Base-by-base conservation (phyloP, 2,113 vertebrate species). In the Lepidothrix coronata region DNA sequence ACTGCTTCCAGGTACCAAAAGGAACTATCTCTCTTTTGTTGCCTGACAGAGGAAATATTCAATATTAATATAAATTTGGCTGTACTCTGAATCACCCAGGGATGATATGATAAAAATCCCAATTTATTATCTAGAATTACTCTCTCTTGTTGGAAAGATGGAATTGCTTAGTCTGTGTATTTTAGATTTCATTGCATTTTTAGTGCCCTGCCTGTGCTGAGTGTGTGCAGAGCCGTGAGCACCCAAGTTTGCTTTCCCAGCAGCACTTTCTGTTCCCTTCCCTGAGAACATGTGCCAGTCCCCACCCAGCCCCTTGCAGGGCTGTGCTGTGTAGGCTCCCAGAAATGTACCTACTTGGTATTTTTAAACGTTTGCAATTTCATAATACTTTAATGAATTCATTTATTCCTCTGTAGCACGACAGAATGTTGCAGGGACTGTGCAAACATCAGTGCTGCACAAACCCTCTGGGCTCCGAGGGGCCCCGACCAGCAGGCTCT, bases 281-380 rank as follows among this genome's bases (percentile, higher is more conserved):
- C 44, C 62, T 12, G 66, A 5, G 88, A 35, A 19, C 44, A 5
- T 13, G 55, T 31, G 49, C 59, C 6, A 79, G 30, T 14, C 55
- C 39, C 7, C 20, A 22, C 3, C 63, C n/a, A 37, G 71, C 49
- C 44, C 10, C 77, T 65, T 14, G 1, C 65, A 43, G 79, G 2
- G 4, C 79, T 71, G 14, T 6, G 33, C 71, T 30, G 2, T 4
- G 30, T 39, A 31, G 77, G 77, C 89, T 92, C 48, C 57, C 84
- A 43, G 62, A 65, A 81, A 92, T 12, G 74, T 15, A 59, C 57
- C 5, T 6, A 9, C 66, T 61, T 2, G 85, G 68, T 88, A 88
- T 88, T 88, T 96, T 94, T 92, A 77, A 93, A 67, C 75, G 23
- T 80, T 88, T 54, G 28, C 88, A 77, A 66, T 85, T 94, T 93